Evolutionary conservation across 2,113 vertebrate species (phyloP).

Genomic region (Dipodomys stephensi): DNA sequence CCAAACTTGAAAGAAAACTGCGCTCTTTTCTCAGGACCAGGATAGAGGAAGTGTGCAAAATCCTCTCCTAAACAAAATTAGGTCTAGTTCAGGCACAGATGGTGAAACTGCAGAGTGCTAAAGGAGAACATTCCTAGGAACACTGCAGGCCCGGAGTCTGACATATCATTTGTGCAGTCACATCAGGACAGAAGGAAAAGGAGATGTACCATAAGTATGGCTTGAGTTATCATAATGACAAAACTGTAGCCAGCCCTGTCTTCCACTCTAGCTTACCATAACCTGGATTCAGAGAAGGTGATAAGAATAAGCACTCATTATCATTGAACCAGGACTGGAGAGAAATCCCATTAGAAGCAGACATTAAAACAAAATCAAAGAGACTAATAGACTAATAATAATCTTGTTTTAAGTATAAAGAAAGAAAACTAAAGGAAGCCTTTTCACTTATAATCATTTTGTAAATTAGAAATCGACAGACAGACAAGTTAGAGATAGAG

Average conservation of each 20-base stretch:
- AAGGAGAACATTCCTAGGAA: background rate
- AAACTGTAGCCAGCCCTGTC: background rate
- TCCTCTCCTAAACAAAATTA: background rate
- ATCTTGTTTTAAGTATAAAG: background rate
- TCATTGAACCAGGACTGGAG: background rate
- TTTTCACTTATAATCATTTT: background rate
- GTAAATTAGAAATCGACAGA: background rate
- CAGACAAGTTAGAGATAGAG: background rate
- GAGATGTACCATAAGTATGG: background rate
- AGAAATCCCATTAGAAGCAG: background rate
- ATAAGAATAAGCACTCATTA: background rate
- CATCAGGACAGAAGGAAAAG: background rate
- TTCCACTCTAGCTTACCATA: background rate
- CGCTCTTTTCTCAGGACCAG: background rate
- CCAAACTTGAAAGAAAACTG: background rate
- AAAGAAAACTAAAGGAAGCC: background rate
- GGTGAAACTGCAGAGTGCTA: background rate
- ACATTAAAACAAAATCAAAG: background rate
- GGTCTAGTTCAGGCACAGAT: background rate
- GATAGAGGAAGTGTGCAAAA: fast-evolving
- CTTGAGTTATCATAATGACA: background rate
- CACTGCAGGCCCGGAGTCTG: background rate
- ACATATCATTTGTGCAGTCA: background rate
- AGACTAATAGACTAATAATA: background rate
- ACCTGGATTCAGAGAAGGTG: background rate